Base-by-base conservation (phyloP, 2,797 vertebrate genomes). In the Sebastes elongatus region DNA sequence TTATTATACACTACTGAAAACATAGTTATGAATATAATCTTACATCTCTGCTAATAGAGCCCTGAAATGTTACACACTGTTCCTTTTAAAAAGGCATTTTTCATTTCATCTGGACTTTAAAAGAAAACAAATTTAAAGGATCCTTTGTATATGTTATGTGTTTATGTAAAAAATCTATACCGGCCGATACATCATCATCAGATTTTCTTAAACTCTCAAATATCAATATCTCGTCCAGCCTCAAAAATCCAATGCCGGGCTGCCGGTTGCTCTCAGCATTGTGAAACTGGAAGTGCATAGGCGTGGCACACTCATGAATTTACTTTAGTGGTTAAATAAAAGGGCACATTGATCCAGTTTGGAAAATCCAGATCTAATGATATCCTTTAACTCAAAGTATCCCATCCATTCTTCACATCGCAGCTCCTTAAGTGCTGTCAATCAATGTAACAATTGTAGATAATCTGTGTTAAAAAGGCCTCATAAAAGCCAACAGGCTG, bases 381-480 rank as follows among this genome's bases (percentile, higher is more conserved):
- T 53, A 73, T 81, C 35, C 61, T 84, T 82, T 71, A 85, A 80
- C 64, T 70, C 16, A 70, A 71, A 78, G 63, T 32, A 59, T 74
- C 60, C 55, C 63, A 64, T 83, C 80, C 42, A 65, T 62, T 87
- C 77, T 73, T 78, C 18, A 63, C 84, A 78, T 67, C 8, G 5
- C 62, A n/a, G 71, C 55, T 16, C 16, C 61, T 86, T 90, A 89
- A 92, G 86, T 90, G 93, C 81, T 57, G 71, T 76, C 77, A 86
- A 62, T 93, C 89, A 92, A 73, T 89, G 46, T 75, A 83, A 87
- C 72, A 80, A 72, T 74, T 80, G 89, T 42, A 73, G 83, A 86
- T 87, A 69, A 88, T 90, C 76, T 78, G 82, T 33, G 70, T 80
- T 85, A 91, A 88, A 76, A 82, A 87, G 74, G 82, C 53, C 80